phyloP scores from a whole-genome alignment of 2,113 vertebrate species.

The Copsychus sechellarum region DNA sequence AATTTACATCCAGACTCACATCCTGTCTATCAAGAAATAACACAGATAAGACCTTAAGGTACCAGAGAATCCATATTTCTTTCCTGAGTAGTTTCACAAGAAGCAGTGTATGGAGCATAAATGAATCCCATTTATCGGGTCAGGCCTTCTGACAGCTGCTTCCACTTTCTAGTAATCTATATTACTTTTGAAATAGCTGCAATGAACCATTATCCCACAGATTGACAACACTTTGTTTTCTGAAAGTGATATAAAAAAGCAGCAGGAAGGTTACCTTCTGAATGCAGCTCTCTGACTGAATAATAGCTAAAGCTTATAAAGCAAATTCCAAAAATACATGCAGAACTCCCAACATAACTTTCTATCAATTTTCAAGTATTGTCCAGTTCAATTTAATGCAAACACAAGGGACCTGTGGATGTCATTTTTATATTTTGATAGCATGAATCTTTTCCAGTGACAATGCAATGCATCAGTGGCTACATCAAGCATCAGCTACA shows the following conservation, averaged over 20 bases:
- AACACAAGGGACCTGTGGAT: not conserved
- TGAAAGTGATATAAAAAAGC: not conserved
- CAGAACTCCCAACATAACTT: not conserved
- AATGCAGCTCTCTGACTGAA: not conserved
- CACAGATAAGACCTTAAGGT: not conserved
- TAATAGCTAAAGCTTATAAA: slow-evolving; percentile 7
- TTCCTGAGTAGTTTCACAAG: not conserved
- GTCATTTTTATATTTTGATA: not conserved
- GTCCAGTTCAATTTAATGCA: not conserved
- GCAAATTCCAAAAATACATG: slow-evolving; percentile 36
- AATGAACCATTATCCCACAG: slow-evolving; percentile 15
- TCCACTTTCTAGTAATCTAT: slow-evolving; percentile 23
- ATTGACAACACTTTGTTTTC: slow-evolving; percentile 37
- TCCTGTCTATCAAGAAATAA: not conserved
- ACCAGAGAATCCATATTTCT: not conserved
- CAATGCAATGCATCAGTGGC: not conserved
- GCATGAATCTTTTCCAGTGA: not conserved
- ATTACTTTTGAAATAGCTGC: slow-evolving; percentile 26
- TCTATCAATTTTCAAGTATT: not conserved
- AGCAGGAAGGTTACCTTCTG: slow-evolving; percentile 4
- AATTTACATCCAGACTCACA: not conserved
- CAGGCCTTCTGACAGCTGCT: slow-evolving; percentile 4
- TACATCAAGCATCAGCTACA: not conserved
- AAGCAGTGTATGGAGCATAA: not conserved
- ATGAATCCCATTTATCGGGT: slow-evolving; percentile 36